Conservation (phyloP, 37 sponge, comb jelly and placozoan species). For the Bolinopsis microptera region DNA sequence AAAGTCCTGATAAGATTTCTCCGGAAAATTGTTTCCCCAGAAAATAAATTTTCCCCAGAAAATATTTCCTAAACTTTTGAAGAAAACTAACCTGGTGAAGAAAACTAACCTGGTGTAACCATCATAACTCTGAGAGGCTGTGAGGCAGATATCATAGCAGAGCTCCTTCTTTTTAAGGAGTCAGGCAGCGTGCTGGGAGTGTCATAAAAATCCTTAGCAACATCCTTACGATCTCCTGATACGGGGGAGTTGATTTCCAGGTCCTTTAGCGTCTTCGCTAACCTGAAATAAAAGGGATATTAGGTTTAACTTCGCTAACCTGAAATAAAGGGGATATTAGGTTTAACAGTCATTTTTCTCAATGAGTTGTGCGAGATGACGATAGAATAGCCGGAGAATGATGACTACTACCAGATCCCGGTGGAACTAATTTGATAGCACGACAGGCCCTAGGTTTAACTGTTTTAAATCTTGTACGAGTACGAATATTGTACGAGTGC, state of each 20-base stretch:
- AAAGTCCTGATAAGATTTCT: too few species aligned
- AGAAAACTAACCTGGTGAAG: too few species aligned
- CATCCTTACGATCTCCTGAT: background rate
- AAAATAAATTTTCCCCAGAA: too few species aligned
- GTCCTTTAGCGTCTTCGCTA: constrained; percentile 51
- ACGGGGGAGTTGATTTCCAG: constrained; percentile 32
- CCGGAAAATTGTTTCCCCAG: too few species aligned
- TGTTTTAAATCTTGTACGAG: too few species aligned
- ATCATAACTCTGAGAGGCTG: constrained; percentile 45
- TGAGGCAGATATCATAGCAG: background rate
- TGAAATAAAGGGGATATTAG: background rate
- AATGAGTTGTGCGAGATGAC: too few species aligned
- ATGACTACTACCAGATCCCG: too few species aligned
- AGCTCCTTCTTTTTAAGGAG: constrained; percentile 1
- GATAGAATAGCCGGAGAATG: too few species aligned
- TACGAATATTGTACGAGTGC: too few species aligned
- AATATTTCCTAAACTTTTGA: too few species aligned
- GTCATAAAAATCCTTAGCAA: background rate
- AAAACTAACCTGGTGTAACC: constrained; percentile 14
- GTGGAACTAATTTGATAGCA: too few species aligned
- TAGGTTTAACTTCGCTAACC: background rate
- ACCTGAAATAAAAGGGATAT: background rate
- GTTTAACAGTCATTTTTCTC: background rate
- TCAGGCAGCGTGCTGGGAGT: background rate
- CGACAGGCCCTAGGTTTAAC: too few species aligned